Base-by-base conservation (phyloP, 2,113 vertebrate genomes). In the Ceyx melanurus region DNA sequence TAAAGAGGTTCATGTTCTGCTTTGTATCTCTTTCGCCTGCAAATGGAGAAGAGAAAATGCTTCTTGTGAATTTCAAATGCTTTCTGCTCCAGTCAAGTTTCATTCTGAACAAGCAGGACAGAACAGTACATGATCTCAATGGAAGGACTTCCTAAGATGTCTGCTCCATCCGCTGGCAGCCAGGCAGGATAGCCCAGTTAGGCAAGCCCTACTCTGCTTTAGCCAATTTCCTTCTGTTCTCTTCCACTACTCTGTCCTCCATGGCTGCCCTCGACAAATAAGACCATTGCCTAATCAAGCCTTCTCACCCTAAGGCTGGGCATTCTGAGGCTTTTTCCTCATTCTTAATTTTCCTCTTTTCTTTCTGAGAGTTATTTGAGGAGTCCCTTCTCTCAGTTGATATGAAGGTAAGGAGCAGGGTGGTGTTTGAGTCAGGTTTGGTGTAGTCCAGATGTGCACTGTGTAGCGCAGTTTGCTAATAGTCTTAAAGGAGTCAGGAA, bases 1-100 rank as follows among this genome's bases (percentile, higher is more conserved):
- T 87, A 45, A 88, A 72, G 56, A 57, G 33, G 22, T 60, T 77
- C 14, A 5, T 74, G 50, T 88, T 93, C 65, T 91, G 19, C 35
- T 82, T 54, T 70, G 9, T 51, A 40, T 90, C 78, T 82, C 35
- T 93, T 86, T 70, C 68, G 80, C n/a, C 66, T 93, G 82, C 65
- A 93, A 95, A 83, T 62, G 54, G 92, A 95, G 94, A 95, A 95
- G 95, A 94, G 85, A 88, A 85, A 90, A 89, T 21, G n/a, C n/a
- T 72, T 76, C 35, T 29, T 33, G 22, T 85, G 60, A 46, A 85
- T 88, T 81, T 88, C 22, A 79, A 93, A 89, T 8, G 0, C 40
- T n/a, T n/a, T 16, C 54, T 82, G 23, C 74, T 87, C 23, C 6
- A 19, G 74, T 73, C 90, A 92, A 87, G 87, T 95, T 96, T 94